Base-by-base conservation (phyloP, 2,113 vertebrate species). In the Austrofundulus limnaeus region DNA sequence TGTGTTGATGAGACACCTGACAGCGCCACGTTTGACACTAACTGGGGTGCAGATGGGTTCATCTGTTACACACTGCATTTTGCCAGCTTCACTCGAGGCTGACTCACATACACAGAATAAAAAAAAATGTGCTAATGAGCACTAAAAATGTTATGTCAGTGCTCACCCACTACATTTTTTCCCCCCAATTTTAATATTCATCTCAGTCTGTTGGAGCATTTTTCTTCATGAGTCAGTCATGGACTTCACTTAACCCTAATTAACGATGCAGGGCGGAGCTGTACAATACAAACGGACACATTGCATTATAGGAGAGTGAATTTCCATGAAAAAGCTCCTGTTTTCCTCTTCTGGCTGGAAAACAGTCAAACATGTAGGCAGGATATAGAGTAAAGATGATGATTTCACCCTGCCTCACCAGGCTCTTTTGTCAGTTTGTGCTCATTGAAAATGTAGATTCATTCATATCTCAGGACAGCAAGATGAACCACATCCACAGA, bases 1-100 rank as follows among this genome's bases (percentile, higher is more conserved):
- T 66, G 74, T 78, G 80, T 78, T 80, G 86, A 88, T 84, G 85
- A 86, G 77, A 86, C 85, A 82, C 82, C 85, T 85, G 80, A 84
- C 78, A 71, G 77, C 72, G 34, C 25, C 9, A 48, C 61, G 72
- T 70, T 52, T 80, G 66, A 58, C 19, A 58, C 71, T 81, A 58
- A 77, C 80, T 73, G 72, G 75, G 80, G 85, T 86, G 64, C 80
- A 74, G 79, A 88, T 83, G 76, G 81, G 70, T 84, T 88, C 78
- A 77, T 83, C 67, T 71, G 72, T 72, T 69, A 66, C 70, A 42
- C 72, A 50, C 59, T 59, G 21, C 53, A 51, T 64, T 72, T 71
- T 66, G 67, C 80, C 47, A 82, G 55, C 82, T 82, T 69, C 63
- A 66, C 66, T 70, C 63, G 61, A 61, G 56, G 77, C 72, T 78